Evolutionary conservation across 2,797 vertebrate genomes (phyloP).

Genomic region (Pelochelys cantorii): DNA sequence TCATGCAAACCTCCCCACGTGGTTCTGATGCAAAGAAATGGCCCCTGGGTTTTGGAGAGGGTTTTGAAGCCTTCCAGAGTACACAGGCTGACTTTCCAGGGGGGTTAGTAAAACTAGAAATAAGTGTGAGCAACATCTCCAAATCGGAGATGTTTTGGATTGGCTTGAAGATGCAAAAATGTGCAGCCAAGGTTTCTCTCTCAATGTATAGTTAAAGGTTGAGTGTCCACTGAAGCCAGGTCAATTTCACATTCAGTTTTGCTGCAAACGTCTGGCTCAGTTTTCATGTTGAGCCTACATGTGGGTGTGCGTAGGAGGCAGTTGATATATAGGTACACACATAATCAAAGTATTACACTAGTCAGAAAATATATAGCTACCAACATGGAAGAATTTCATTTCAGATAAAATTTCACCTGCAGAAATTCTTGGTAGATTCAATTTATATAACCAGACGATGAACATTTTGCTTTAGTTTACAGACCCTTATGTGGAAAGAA

Average conservation of each 20-base stretch:
- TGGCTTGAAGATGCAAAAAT: neutral
- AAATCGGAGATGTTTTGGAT: neutral
- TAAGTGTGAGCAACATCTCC: neutral
- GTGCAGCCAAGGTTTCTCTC: neutral
- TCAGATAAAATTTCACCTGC: neutral
- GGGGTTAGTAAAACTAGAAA: neutral
- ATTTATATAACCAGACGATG: slow-evolving; percentile 8
- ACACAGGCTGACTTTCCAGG: fast-evolving
- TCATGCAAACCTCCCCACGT: neutral
- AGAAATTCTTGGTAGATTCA: neutral
- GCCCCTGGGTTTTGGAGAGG: neutral
- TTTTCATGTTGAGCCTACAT: neutral
- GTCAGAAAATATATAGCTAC: neutral
- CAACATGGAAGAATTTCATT: neutral
- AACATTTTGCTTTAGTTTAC: slow-evolving; percentile 51
- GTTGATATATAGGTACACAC: fast-evolving
- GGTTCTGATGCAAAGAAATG: neutral
- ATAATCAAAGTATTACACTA: neutral
- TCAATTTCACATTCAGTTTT: fast-evolving
- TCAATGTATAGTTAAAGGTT: neutral
- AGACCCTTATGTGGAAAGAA: neutral
- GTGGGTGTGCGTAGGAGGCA: neutral
- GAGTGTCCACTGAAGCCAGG: neutral
- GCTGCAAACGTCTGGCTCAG: neutral
- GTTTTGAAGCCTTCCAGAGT: neutral